phyloP scores from a whole-genome alignment of 2,113 vertebrate species.

The Pongo abelii region DNA sequence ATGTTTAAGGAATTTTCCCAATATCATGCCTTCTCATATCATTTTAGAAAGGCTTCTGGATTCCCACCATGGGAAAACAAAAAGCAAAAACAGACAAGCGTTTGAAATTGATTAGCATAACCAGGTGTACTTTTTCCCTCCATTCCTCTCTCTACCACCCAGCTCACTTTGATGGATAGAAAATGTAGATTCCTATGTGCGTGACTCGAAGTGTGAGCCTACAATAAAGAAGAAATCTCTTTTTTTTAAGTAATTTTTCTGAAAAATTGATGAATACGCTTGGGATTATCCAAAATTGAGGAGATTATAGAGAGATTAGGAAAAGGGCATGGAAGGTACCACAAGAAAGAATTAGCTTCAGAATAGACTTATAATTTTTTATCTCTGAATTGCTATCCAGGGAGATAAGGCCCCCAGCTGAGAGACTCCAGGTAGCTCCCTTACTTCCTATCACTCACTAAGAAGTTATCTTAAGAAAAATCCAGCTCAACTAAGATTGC shows the following conservation, averaged over 20 bases:
- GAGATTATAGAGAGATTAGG: not conserved
- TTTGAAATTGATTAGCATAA: not conserved
- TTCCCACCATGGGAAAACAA: not conserved
- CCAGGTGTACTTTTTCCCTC: accelerated
- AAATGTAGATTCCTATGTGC: not conserved
- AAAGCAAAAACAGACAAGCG: too few species aligned
- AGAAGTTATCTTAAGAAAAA: too few species aligned
- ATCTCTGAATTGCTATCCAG: accelerated
- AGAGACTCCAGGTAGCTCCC: accelerated
- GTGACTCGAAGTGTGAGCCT: too few species aligned
- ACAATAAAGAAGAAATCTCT: not conserved
- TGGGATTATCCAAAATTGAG: not conserved
- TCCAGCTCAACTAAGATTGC: too few species aligned
- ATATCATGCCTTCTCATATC: accelerated
- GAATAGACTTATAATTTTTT: accelerated
- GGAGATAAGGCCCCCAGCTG: accelerated
- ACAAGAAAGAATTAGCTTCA: not conserved
- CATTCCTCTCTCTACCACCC: not conserved
- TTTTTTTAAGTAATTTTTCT: not conserved
- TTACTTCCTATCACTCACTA: not conserved
- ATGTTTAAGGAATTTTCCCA: not conserved
- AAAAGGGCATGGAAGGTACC: accelerated
- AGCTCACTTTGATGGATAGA: not conserved
- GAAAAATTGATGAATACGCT: not conserved
- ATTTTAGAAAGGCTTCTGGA: not conserved